phyloP scores from a whole-genome alignment of 35 echinoderm and acorn worm species.

The Apostichopus japonicus region DNA sequence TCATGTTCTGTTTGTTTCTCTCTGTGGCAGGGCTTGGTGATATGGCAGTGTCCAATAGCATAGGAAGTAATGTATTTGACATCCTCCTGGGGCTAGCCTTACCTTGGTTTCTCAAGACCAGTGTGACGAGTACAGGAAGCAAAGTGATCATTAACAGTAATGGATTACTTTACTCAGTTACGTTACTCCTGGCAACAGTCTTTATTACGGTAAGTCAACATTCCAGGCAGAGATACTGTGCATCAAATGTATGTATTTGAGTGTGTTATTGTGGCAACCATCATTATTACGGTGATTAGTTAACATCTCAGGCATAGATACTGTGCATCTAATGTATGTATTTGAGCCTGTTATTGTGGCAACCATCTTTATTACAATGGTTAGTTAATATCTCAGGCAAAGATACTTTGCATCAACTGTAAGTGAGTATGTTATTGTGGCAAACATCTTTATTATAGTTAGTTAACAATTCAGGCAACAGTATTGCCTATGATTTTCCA shows the following conservation, averaged over 20 bases:
- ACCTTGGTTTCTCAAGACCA: slow-evolving; percentile 97
- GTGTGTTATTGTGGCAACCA: no score
- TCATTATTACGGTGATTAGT: no score
- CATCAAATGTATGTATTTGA: no score
- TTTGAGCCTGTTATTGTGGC: no score
- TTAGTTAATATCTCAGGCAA: neutral
- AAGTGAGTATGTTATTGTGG: no score
- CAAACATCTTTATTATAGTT: no score
- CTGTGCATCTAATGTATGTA: no score
- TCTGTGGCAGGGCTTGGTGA: slow-evolving; percentile 83
- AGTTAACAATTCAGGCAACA: neutral
- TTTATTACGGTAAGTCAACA: slow-evolving; percentile 74
- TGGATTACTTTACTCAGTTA: slow-evolving; percentile 82
- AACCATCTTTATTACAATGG: no score
- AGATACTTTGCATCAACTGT: no score
- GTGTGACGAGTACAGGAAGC: slow-evolving; percentile 25
- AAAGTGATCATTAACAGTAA: slow-evolving; percentile 79
- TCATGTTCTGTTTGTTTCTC: neutral
- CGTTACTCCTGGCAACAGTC: slow-evolving; percentile 94
- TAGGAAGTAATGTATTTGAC: slow-evolving; percentile 99
- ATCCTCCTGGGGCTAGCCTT: slow-evolving; percentile 91
- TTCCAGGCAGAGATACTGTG: no score
- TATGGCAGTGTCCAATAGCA: slow-evolving; percentile 99
- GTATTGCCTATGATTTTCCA: no score
- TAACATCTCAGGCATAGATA: neutral